Conservation (phyloP, 2,113 vertebrate species). For the Thamnophis sirtalis region DNA sequence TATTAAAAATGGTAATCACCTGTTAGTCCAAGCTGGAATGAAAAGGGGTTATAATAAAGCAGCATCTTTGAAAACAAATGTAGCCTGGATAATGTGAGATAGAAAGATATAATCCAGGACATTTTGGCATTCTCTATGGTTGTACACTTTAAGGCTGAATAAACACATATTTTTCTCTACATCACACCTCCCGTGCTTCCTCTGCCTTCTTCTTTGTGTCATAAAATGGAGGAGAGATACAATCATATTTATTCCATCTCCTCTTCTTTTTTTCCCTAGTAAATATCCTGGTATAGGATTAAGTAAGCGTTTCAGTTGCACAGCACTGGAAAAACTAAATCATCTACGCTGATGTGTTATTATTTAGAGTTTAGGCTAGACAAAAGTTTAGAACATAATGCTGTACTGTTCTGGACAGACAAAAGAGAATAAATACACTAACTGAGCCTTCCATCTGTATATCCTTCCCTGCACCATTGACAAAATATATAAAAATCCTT, state of each 20-base stretch:
- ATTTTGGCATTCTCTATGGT: constrained; percentile 27
- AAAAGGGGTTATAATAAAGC: constrained; percentile 53
- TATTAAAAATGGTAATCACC: constrained; percentile 65
- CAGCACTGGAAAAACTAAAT: constrained; percentile 19
- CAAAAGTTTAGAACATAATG: constrained; percentile 14
- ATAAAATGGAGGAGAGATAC: constrained; percentile 31
- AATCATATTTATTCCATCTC: constrained; percentile 24
- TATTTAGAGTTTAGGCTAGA: constrained; percentile 27
- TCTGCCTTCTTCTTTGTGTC: constrained; percentile 35
- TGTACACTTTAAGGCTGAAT: not conserved
- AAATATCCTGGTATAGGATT: constrained; percentile 24
- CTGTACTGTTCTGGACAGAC: not conserved
- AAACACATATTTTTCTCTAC: not conserved
- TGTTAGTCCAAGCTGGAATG: constrained; percentile 53
- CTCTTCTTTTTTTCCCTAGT: not conserved
- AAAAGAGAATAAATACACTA: constrained; percentile 33
- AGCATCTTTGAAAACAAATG: constrained; percentile 45
- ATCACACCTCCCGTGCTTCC: constrained; percentile 8
- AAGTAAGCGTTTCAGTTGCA: constrained; percentile 31
- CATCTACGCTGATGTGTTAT: constrained; percentile 6
- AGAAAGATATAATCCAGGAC: constrained; percentile 32
- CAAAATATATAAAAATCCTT: constrained; percentile 4
- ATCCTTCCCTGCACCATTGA: not conserved
- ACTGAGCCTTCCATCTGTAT: constrained; percentile 16
- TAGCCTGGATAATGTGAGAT: constrained; percentile 23